Conservation (phyloP, 2,888 invertebrate genomes). For the Augiades crinisus region DNA sequence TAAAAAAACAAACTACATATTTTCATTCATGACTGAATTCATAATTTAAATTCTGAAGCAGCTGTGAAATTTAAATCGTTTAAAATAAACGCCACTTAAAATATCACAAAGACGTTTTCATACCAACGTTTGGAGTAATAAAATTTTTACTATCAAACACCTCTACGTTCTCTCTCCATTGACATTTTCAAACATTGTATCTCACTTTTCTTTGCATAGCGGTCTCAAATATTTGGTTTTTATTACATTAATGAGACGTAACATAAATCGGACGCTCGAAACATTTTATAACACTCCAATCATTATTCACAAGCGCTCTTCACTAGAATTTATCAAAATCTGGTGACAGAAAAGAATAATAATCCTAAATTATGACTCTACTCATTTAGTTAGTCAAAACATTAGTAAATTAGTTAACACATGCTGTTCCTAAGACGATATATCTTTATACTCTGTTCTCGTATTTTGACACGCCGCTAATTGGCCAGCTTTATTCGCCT, state of each 20-base stretch:
- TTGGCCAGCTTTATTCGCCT: constrained; percentile 32
- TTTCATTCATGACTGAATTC: too few species aligned
- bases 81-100: constrained; percentile 12
- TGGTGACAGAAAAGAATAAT: constrained; percentile 27
- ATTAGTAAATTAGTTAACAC: constrained; percentile 17
- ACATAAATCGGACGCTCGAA: constrained; percentile 14
- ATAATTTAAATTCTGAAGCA: neutral
- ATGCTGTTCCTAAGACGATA: constrained; percentile 18
- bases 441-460: constrained; percentile 25
- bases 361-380: constrained; percentile 19
- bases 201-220: constrained; percentile 7
- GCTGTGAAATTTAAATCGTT: constrained; percentile 11
- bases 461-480: constrained; percentile 34
- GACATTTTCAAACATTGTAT: constrained; percentile 10
- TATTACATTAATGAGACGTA: constrained; percentile 6
- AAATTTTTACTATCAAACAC: neutral
- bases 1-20: neutral
- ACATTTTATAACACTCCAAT: constrained; percentile 23
- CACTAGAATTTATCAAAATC: constrained; percentile 32
- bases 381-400: constrained; percentile 25
- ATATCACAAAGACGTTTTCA: neutral
- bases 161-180: constrained; percentile 4
- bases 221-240: constrained; percentile 4
- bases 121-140: neutral
- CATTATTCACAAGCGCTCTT: constrained; percentile 33